A percentile compares a stretch with the other conserved stretches of the same genome.
Conservation (phyloP, 2,113 vertebrate species). For the Cynopterus brachyotis region DNA sequence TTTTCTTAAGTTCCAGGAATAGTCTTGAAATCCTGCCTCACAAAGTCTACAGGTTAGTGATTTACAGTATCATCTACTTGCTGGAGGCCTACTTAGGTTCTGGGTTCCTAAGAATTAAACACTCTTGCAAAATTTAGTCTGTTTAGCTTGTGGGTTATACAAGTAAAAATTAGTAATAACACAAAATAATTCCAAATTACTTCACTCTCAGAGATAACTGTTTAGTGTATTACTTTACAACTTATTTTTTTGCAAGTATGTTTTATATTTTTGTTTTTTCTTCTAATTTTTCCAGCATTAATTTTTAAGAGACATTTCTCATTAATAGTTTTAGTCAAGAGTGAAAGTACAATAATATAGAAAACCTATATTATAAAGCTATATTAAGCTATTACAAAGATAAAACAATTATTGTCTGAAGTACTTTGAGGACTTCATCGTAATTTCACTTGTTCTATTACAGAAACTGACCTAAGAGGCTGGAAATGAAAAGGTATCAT, state of each 20-base stretch:
- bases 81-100: not conserved
- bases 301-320: not conserved
- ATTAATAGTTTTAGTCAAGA: constrained; percentile 64
- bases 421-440: constrained; percentile 42
- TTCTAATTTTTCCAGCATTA: not conserved
- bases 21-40: not conserved
- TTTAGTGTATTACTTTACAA: not conserved
- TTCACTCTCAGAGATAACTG: not conserved
- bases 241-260: not conserved
- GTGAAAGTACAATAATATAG: constrained; percentile 75
- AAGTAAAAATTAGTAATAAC: constrained; percentile 3
- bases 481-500: constrained; percentile 11
- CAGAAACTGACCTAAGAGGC: constrained; percentile 57
- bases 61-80: not conserved
- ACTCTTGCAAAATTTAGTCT: not conserved
- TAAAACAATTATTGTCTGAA: constrained; percentile 61
- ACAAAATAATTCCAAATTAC: not conserved
- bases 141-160: not conserved
- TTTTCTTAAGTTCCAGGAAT: not conserved
- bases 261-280: too few species aligned
- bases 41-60: not conserved
- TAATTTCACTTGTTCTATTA: constrained; percentile 57
- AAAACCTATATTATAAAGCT: constrained; percentile 82
- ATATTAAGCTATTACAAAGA: constrained; percentile 83
- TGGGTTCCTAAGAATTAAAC: not conserved